These are phyloP conservation scores for Caranx melampygus DNA, from an alignment of 2,113 vertebrate genomes.

Conservation along the genomic window DNA sequence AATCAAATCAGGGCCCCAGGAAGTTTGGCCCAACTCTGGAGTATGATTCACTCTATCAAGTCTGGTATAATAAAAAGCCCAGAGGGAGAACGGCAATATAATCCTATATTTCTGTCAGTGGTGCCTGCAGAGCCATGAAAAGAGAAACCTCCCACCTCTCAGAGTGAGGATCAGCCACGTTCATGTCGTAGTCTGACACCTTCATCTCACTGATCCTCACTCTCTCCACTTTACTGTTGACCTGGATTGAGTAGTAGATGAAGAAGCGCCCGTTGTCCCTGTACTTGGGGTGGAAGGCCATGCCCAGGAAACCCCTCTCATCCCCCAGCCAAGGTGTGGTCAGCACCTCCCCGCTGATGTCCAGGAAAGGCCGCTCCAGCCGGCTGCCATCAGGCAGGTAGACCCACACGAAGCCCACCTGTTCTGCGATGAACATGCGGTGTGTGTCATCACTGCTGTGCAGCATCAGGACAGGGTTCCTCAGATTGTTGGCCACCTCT, in stretches of 20 bases:
- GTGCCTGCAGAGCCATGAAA: neutral
- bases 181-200: slow-evolving; percentile 84
- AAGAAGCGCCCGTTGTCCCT: slow-evolving; percentile 87
- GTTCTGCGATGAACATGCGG: slow-evolving; percentile 86
- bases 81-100: neutral
- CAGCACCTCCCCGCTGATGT: slow-evolving; percentile 85
- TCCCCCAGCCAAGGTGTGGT: slow-evolving; percentile 87
- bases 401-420: slow-evolving; percentile 89
- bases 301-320: slow-evolving; percentile 88
- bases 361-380: slow-evolving; percentile 87
- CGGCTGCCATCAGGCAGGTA: slow-evolving; percentile 83
- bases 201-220: slow-evolving; percentile 88
- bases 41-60: neutral
- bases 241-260: slow-evolving; percentile 86
- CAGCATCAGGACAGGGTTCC: slow-evolving; percentile 87
- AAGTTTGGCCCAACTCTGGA: too few relatives aligned
- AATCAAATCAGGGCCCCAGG: too few relatives aligned
- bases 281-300: slow-evolving; percentile 89
- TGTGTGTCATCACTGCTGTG: slow-evolving; percentile 85
- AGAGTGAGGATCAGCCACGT: slow-evolving; percentile 84
- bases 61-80: neutral
- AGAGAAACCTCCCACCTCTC: slow-evolving; percentile 79
- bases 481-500: slow-evolving; percentile 86
- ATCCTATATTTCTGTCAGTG: neutral
- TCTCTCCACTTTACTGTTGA: slow-evolving; percentile 81